These are phyloP conservation scores for Pelodiscus sinensis DNA, from an alignment of 2,113 vertebrate genomes.

Conservation along the genomic window DNA sequence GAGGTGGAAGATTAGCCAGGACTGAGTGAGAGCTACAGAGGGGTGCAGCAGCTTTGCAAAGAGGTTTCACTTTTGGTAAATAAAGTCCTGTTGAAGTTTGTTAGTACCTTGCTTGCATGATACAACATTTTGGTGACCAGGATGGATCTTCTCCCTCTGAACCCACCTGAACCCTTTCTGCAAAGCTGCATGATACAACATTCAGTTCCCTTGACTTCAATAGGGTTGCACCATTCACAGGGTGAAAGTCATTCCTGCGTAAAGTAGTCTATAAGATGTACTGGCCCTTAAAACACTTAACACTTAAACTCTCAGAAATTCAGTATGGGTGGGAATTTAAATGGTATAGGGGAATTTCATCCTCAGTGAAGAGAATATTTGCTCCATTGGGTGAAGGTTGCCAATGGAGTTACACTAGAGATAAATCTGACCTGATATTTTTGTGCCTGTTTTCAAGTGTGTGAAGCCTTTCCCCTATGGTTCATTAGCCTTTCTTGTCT, in stretches of 20 bases:
- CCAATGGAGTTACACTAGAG: neutral
- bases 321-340: neutral
- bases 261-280: neutral
- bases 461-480: neutral
- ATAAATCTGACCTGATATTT: neutral
- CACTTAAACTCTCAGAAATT: neutral
- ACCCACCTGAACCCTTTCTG: too few relatives aligned
- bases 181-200: neutral
- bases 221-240: neutral
- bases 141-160: too few relatives aligned
- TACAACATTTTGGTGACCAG: too few relatives aligned
- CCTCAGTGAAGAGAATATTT: neutral
- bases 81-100: too few relatives aligned
- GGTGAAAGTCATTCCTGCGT: neutral
- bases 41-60: too few relatives aligned
- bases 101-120: too few relatives aligned
- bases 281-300: neutral
- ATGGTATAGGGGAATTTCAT: neutral
- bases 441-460: neutral
- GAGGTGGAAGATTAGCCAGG: too few relatives aligned
- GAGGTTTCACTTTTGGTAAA: too few relatives aligned
- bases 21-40: too few relatives aligned
- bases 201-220: neutral
- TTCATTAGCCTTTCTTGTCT: neutral
- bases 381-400: neutral